Evolutionary conservation across 1,140 invertebrate genomes (phyloP), one percentile per base, ranked within the genome.

Genomic region (Chrysomallon squamiferum): DNA sequence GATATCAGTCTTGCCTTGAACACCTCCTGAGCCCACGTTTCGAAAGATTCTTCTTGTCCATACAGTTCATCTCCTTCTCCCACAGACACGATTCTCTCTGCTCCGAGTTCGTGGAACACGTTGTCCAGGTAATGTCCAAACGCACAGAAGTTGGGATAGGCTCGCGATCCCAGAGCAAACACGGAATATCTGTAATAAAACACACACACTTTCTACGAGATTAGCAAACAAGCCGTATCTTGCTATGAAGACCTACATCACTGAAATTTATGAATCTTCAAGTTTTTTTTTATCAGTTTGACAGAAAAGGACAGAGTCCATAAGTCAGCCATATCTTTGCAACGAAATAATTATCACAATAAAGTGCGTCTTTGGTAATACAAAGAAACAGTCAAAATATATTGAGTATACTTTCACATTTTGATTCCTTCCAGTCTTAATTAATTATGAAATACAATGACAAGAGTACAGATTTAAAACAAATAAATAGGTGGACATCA

Each of bases 141-240:
- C 52, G 94, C 93, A 82, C 95, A 96, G 83, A 96, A 97, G 80
- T 97, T 96, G 25, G 95, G 95, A 87, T 97, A 97, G 0, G 95
- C 95, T 69, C 93, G 95, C 1, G 95, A 97, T 35, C 95, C 3
- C 97, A 35, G 85, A 0, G 92, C 95, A 83, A 97, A 97, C 0
- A 97, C 95, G 0, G 94, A 93, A 83, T 95, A 97, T 77, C 95
- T 92, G 64, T 5, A 65, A n/a, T 22, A 57, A n/a, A 25, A n/a
- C 7, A 27, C n/a, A 22, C 25, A 30, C 33, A 32, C 20, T 59
- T n/a, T n/a, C n/a, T 20, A 27, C 22, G 5, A 27, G 4, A 56
- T 18, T 4, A 18, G 15, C 22, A 29, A 18, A 27, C 3, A 56
- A 6, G 52, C 3, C 3, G 18, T 3, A 56, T 13, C 25, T 7